Percentiles rank a stretch among this genome's conserved stretches.
phyloP scores from a whole-genome alignment of 2,113 vertebrate genomes.

The Strigops habroptila region DNA sequence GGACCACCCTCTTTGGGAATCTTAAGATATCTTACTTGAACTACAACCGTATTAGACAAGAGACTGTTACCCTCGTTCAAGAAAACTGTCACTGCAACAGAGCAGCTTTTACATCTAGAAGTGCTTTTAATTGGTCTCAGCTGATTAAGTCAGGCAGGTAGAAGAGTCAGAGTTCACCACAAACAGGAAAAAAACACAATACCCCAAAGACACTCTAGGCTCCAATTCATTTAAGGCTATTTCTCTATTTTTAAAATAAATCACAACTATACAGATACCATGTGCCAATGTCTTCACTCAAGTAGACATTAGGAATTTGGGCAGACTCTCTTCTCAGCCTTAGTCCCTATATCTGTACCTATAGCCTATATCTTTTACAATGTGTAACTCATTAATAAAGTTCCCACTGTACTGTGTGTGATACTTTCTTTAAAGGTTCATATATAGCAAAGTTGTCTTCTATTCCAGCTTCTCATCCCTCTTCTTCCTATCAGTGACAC shows the following conservation, averaged over 20 bases:
- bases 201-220: not conserved
- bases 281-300: not conserved
- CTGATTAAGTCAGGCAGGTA: not conserved
- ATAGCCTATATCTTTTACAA: not conserved
- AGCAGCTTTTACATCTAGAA: not conserved
- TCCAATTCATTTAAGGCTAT: not conserved
- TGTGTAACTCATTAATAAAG: not conserved
- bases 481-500: not conserved
- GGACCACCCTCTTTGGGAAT: not conserved
- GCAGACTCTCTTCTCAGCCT: not conserved
- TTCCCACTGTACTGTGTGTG: not conserved
- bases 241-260: not conserved
- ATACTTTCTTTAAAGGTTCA: not conserved
- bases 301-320: not conserved
- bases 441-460: not conserved
- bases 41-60: not conserved
- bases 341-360: not conserved
- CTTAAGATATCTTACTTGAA: not conserved
- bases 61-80: not conserved
- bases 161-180: not conserved
- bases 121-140: not conserved
- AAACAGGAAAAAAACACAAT: not conserved
- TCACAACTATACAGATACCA: not conserved
- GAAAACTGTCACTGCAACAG: not conserved
- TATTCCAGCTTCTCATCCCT: not conserved